Percentiles rank a stretch among this genome's conserved stretches.
phyloP scores from a whole-genome alignment of 2,888 invertebrate genomes.

The Dorcus hopei region DNA sequence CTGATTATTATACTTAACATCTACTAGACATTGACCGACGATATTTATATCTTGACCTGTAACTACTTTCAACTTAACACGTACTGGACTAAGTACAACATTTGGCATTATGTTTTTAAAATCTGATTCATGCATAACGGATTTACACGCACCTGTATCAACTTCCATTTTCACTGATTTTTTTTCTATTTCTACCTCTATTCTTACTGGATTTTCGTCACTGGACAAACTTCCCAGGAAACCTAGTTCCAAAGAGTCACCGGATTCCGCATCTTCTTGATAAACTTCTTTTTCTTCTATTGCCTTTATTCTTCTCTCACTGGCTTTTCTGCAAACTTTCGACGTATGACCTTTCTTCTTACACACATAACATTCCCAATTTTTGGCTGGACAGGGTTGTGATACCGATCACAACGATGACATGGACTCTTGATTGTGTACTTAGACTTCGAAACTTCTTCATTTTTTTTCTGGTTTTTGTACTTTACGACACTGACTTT shows the following conservation, averaged over 20 bases:
- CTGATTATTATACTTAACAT: constrained; percentile 6
- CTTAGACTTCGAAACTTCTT: no score
- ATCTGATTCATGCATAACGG: constrained; percentile 3
- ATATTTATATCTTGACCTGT: constrained; percentile 12
- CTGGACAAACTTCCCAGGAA: no score
- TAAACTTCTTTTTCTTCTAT: constrained; percentile 1
- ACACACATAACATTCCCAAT: constrained; percentile 10
- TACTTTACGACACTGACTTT: no score
- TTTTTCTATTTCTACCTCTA: not conserved
- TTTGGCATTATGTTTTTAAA: constrained; percentile 6
- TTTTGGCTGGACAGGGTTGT: constrained; percentile 5
- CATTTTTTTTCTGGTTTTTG: no score
- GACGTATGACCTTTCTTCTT: constrained; percentile 4
- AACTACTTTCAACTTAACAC: constrained; percentile 13
- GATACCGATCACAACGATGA: not conserved
- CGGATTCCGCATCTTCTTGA: not conserved
- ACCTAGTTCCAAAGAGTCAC: no score
- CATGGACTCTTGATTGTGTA: not conserved
- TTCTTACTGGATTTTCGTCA: no score
- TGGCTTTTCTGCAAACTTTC: constrained; percentile 1
- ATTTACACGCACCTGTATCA: constrained; percentile 6
- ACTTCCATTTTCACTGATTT: not conserved
- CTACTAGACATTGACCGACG: constrained; percentile 9
- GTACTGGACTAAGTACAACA: constrained; percentile 2
- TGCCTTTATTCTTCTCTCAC: not conserved